Conservation (phyloP, 2,888 invertebrate species). For the Drosophila dives region DNA sequence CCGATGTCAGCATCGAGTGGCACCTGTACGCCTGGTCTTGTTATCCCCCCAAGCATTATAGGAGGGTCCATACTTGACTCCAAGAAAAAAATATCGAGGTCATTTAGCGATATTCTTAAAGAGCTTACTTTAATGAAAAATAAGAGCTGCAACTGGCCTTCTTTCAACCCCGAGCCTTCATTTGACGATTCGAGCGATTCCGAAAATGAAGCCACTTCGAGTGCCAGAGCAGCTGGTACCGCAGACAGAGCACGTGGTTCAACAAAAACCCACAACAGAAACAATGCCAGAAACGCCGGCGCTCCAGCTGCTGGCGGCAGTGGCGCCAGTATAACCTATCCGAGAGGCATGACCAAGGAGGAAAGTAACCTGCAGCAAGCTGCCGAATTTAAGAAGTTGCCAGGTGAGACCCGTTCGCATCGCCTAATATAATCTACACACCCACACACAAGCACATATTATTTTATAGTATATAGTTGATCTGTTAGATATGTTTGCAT, state of each 20-base stretch:
- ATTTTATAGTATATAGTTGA: too few relatives aligned
- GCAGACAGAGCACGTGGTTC: slow-evolving; percentile 64
- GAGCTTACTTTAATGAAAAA: too few relatives aligned
- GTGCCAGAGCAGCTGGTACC: slow-evolving; percentile 65
- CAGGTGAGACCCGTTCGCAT: slow-evolving; percentile 87
- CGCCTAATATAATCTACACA: not conserved
- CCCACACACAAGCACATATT: too few relatives aligned
- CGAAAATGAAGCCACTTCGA: slow-evolving; percentile 7
- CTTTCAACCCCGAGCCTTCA: too few relatives aligned
- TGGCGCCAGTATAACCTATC: too few relatives aligned
- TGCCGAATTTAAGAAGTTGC: slow-evolving; percentile 99
- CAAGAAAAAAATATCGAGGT: slow-evolving; percentile 94
- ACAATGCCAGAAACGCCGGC: slow-evolving; percentile 53
- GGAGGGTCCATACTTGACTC: slow-evolving; percentile 86
- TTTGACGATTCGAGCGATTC: too few relatives aligned
- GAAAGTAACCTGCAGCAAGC: slow-evolving; percentile 95
- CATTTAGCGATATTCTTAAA: slow-evolving; percentile 96
- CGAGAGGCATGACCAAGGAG: slow-evolving; percentile 97
- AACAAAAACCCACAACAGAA: slow-evolving; percentile 40
- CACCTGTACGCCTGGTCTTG: slow-evolving; percentile 69
- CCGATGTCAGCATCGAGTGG: slow-evolving; percentile 89
- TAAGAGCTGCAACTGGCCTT: too few relatives aligned
- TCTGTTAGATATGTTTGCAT: not conserved
- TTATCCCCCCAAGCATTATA: slow-evolving; percentile 82
- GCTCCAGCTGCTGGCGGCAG: slow-evolving; percentile 39